Evolutionary conservation across 2,888 invertebrate genomes (phyloP).

Genomic region (Megaustenia siamemsis): DNA sequence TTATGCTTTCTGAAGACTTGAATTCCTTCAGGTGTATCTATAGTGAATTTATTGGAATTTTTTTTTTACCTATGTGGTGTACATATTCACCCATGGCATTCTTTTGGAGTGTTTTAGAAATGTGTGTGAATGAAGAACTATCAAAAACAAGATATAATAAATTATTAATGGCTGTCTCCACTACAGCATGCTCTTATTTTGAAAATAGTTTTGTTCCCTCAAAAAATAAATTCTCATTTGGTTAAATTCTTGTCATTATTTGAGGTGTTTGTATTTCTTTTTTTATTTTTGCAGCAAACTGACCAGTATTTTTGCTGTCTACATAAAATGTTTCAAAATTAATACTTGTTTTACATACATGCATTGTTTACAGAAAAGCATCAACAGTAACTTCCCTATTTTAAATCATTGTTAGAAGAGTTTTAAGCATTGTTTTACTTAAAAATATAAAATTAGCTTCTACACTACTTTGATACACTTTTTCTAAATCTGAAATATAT

Average conservation of each 20-base stretch:
- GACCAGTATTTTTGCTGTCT: too few species aligned
- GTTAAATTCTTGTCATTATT: background rate
- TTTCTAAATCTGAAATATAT: background rate
- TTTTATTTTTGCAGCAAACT: too few species aligned
- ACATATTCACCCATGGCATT: constrained; percentile 8
- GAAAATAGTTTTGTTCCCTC: background rate
- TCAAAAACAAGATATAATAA: background rate
- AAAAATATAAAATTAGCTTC: too few species aligned
- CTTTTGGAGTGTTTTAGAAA: constrained; percentile 15
- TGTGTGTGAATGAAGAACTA: background rate
- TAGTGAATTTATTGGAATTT: background rate
- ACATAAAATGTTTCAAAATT: too few species aligned
- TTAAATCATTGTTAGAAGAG: too few species aligned
- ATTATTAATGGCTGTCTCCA: background rate
- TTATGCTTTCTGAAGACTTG: background rate
- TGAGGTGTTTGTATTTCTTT: background rate
- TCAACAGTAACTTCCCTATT: too few species aligned
- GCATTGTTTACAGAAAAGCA: too few species aligned
- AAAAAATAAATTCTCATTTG: background rate
- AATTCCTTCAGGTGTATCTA: background rate
- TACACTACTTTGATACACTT: too few species aligned
- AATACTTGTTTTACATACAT: too few species aligned
- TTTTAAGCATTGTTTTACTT: too few species aligned
- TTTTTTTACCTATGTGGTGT: constrained; percentile 12
- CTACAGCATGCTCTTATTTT: background rate